Percentiles rank a stretch among this genome's conserved stretches.
These are phyloP conservation scores for Drosophila mercatorum DNA, from an alignment of 2,888 invertebrate species.

Conservation along the genomic window DNA sequence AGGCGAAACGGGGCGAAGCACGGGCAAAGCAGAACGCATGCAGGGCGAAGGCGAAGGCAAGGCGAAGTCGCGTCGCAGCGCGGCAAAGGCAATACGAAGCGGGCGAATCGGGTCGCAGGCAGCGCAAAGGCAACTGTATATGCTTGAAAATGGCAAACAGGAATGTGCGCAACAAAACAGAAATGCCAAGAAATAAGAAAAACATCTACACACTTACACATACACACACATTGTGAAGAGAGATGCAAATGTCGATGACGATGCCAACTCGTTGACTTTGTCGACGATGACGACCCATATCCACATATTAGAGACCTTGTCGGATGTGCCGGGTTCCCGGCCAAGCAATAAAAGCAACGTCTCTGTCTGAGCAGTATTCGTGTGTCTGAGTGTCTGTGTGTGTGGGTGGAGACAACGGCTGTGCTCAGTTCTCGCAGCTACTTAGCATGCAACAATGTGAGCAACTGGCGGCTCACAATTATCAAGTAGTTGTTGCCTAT, in stretches of 20 bases:
- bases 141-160: constrained; percentile 42
- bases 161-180: constrained; percentile 62
- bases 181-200: constrained; percentile 63
- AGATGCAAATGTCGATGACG: constrained; percentile 60
- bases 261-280: constrained; percentile 59
- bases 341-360: constrained; percentile 42
- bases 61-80: background rate
- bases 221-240: constrained; percentile 2
- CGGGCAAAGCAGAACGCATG: background rate
- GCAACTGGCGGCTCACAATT: constrained; percentile 53
- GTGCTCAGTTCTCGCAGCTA: constrained; percentile 37
- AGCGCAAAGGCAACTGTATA: constrained; percentile 6
- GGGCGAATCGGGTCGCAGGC: background rate
- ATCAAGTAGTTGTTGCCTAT: constrained; percentile 50
- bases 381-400: background rate
- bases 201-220: constrained; percentile 29
- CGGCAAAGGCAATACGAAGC: background rate
- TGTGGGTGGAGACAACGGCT: background rate
- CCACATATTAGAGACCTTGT: constrained; percentile 56
- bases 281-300: constrained; percentile 62
- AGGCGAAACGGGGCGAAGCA: constrained; percentile 8
- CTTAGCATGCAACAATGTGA: constrained; percentile 62
- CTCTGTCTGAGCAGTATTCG: constrained; percentile 24
- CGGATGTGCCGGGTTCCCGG: constrained; percentile 34
- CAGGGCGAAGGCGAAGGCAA: background rate